A percentile compares a stretch with the other conserved stretches of the same genome.
These are phyloP conservation scores for Heliconius cydno DNA, from an alignment of 2,888 invertebrate species.

Conservation along the genomic window DNA sequence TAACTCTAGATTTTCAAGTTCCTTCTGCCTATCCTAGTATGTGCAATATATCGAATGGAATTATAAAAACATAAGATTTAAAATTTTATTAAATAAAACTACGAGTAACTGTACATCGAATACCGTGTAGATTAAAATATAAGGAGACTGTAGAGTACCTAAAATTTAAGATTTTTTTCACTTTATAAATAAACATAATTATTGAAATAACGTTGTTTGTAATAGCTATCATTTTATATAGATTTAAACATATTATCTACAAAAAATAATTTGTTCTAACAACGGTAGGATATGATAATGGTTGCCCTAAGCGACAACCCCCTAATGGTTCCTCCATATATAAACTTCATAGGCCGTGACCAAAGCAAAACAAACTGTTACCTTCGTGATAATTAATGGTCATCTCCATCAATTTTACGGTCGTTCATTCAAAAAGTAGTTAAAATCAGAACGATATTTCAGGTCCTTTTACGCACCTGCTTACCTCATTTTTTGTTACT, in stretches of 20 bases:
- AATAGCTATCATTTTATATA: neutral
- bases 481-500: slow-evolving; percentile 40
- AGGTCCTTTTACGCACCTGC: slow-evolving; percentile 67
- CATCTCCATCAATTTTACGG: slow-evolving; percentile 78
- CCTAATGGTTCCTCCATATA: slow-evolving; percentile 78
- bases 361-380: slow-evolving; percentile 78
- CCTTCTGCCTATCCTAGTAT: neutral
- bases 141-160: no score
- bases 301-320: slow-evolving; percentile 74
- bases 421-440: slow-evolving; percentile 69
- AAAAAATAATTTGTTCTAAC: slow-evolving; percentile 30
- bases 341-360: slow-evolving; percentile 76
- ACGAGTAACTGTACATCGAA: no score
- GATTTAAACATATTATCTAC: neutral
- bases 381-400: slow-evolving; percentile 76
- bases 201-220: neutral
- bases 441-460: slow-evolving; percentile 49
- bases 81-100: no score
- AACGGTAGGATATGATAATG: slow-evolving; percentile 32
- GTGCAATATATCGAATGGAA: no score
- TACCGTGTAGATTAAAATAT: no score
- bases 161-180: neutral
- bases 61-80: no score
- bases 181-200: neutral
- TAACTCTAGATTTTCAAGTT: neutral